Conservation (phyloP, 1,140 invertebrate species). For the Lamellibrachia luymesi region DNA sequence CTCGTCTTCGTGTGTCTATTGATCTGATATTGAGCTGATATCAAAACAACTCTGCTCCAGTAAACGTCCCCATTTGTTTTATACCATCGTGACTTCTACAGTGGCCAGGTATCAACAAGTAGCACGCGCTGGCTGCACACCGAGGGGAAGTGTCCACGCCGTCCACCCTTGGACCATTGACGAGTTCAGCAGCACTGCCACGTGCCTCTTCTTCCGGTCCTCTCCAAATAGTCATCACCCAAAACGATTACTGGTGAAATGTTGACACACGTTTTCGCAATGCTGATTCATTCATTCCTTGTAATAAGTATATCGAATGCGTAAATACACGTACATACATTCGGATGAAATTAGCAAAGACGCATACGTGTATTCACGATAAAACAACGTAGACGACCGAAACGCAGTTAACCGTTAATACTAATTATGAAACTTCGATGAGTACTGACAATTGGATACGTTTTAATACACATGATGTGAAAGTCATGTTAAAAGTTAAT, state of each 20-base stretch:
- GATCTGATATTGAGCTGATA: neutral
- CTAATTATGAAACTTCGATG: too few relatives aligned
- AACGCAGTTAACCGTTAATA: too few relatives aligned
- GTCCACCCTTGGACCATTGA: neutral
- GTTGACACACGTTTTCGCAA: neutral
- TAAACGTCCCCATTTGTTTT: neutral
- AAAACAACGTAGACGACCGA: neutral
- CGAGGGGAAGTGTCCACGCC: neutral
- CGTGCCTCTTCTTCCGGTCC: neutral
- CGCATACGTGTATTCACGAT: neutral
- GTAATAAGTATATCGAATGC: neutral
- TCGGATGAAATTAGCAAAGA: neutral
- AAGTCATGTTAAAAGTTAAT: too few relatives aligned
- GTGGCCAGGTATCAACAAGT: neutral
- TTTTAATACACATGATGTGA: too few relatives aligned
- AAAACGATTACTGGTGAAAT: neutral
- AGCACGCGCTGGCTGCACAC: neutral
- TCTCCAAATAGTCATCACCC: too few relatives aligned
- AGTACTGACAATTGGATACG: too few relatives aligned
- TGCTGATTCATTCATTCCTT: neutral
- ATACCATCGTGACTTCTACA: neutral
- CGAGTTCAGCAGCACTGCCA: neutral
- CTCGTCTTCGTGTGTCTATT: neutral
- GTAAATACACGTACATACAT: neutral
- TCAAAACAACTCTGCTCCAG: neutral